These are phyloP conservation scores for Dinothrombium tinctorium DNA, from an alignment of 1,140 invertebrate species.

Conservation along the genomic window DNA sequence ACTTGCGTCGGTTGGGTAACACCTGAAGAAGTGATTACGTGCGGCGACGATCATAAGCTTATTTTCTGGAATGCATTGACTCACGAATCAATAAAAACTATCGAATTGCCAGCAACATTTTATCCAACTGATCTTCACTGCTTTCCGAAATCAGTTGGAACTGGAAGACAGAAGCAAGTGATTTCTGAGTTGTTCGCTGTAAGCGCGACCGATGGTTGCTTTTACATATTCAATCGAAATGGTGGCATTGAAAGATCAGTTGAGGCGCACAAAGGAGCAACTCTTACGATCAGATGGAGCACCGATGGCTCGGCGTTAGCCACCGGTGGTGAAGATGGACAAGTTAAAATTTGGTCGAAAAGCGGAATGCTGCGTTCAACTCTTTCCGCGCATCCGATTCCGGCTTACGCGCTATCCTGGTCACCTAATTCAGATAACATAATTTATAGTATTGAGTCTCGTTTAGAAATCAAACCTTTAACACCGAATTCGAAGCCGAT, in stretches of 20 bases:
- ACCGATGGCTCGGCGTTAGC: constrained; percentile 70
- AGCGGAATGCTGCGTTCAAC: constrained; percentile 82
- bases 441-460: constrained; percentile 54
- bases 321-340: constrained; percentile 60
- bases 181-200: constrained; percentile 63
- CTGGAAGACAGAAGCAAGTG: constrained; percentile 46
- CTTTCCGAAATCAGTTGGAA: constrained; percentile 32
- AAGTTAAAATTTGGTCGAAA: constrained; percentile 85
- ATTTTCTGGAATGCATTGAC: constrained; percentile 62
- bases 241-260: constrained; percentile 78
- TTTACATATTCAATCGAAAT: constrained; percentile 60
- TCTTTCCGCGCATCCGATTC: constrained; percentile 42
- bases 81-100: constrained; percentile 44
- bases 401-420: constrained; percentile 63
- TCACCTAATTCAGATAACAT: constrained; percentile 58
- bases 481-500: constrained; percentile 62
- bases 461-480: constrained; percentile 65
- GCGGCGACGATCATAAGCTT: constrained; percentile 71
- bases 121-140: constrained; percentile 70
- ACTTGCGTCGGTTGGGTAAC: constrained; percentile 74
- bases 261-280: constrained; percentile 69
- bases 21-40: constrained; percentile 72
- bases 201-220: constrained; percentile 62
- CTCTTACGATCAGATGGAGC: constrained; percentile 54
- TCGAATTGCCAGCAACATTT: constrained; percentile 52